Base-by-base conservation (phyloP, 2,113 vertebrate genomes). In the Tetraodon nigroviridis region DNA sequence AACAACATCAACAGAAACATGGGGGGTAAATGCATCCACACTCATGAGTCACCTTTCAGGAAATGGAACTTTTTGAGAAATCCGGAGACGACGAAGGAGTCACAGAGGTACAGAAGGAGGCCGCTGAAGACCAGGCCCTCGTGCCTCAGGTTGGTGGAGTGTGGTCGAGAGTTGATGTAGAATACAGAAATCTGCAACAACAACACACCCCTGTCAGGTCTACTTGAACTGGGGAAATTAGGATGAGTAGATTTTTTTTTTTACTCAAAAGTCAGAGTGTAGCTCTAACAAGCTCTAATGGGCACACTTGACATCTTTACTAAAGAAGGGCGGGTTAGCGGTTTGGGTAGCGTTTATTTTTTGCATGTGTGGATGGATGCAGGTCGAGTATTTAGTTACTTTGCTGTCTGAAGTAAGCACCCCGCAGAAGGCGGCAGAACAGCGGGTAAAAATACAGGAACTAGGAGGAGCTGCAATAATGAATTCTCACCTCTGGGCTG, bases 51-150 rank as follows among this genome's bases (percentile, higher is more conserved):
- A 98, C 97, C 97, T 97, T 97, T 97, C 77, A 99, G 90, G 82
- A 99, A 99, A 69, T 86, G 86, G 84, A 96, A 99, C 66, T 90
- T 92, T 89, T 94, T 97, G 64, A 99, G 93, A 70, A 99, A 92
- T 62, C 93, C 92, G 16, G 97, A 92, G 11, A 93, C 92, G 0
- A 99, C 94, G 0, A 97, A 98, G 76, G 96, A 99, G 90, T 99
- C 94, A 0, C 96, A 98, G 85, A 99, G 93, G 83, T 99, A 99
- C 72, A 99, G 89, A 67, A 99, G 91, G 17, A 99, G 92, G 8
- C 96, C 97, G 3, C 96, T 96, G 91, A 98, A 99, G 78, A 92
- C 89, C 76, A 97, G 89, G 5, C 92, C 93, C 69, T 94, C 92
- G n/a, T 91, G 94, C 82, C 77, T 92, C 86, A 93, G 91, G 41